A percentile compares a stretch with the other conserved stretches of the same genome.
phyloP scores from a whole-genome alignment of 2,797 vertebrate genomes.

The Crocodylus rhombifer region DNA sequence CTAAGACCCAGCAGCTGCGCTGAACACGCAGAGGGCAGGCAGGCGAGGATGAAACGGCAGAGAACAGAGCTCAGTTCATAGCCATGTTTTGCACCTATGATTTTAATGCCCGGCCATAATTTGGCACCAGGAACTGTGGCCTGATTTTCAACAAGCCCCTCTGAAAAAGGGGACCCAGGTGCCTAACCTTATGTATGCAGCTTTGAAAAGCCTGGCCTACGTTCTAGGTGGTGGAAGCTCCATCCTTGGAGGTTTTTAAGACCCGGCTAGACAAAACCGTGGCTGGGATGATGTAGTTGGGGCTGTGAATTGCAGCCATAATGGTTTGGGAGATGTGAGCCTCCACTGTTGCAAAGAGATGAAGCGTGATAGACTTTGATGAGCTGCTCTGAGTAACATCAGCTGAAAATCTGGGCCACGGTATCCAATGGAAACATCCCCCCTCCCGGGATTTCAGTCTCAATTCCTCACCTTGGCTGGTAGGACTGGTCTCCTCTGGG shows the following conservation, averaged over 20 bases:
- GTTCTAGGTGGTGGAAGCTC: not conserved
- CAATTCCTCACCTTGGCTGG: conserved; percentile 16
- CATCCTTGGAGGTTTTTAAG: too few relatives aligned
- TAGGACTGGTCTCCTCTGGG: not conserved
- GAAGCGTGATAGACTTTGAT: not conserved
- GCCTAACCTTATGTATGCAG: not conserved
- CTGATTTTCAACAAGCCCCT: not conserved
- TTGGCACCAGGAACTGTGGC: not conserved
- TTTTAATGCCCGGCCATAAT: too few relatives aligned
- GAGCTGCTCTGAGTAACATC: not conserved
- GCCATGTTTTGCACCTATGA: too few relatives aligned
- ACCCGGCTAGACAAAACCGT: too few relatives aligned
- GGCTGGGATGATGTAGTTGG: too few relatives aligned
- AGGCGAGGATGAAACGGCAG: too few relatives aligned
- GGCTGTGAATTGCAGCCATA: too few relatives aligned
- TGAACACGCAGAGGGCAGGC: too few relatives aligned
- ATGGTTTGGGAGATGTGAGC: too few relatives aligned
- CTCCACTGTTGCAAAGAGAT: not conserved
- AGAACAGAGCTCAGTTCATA: too few relatives aligned
- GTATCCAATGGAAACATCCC: not conserved
- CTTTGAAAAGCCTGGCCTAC: not conserved
- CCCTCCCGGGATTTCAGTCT: fast-evolving
- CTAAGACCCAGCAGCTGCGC: too few relatives aligned
- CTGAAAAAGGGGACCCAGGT: not conserved
- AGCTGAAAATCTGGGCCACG: not conserved